Evolutionary conservation across 2,888 invertebrate species (phyloP).

Genomic region (Xestia c-nigrum): DNA sequence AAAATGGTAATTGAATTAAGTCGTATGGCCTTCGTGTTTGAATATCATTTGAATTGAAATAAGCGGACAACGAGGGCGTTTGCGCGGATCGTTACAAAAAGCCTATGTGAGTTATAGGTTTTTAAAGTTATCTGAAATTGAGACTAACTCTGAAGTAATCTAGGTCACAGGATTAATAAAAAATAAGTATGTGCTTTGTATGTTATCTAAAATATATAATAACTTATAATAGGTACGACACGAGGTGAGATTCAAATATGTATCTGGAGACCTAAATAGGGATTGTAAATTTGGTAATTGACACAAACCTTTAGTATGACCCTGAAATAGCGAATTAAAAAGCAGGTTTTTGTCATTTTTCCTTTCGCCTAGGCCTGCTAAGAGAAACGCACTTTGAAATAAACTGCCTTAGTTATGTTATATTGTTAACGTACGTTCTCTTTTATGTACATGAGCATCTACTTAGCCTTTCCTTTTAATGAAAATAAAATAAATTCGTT

Average conservation of each 20-base stretch:
- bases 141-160: neutral
- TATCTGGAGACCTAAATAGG: too few relatives aligned
- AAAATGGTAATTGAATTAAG: slow-evolving; percentile 60
- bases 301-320: too few relatives aligned
- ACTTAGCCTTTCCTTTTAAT: too few relatives aligned
- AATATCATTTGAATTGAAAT: slow-evolving; percentile 60
- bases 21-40: slow-evolving; percentile 54
- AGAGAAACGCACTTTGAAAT: neutral
- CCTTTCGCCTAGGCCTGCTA: neutral
- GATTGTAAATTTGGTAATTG: too few relatives aligned
- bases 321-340: too few relatives aligned
- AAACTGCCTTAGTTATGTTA: neutral
- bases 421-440: neutral
- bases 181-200: neutral
- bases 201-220: neutral
- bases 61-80: slow-evolving; percentile 23
- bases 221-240: neutral
- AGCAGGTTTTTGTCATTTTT: too few relatives aligned
- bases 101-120: slow-evolving; percentile 35
- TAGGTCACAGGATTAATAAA: neutral
- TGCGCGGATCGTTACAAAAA: slow-evolving; percentile 26
- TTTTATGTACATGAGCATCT: neutral
- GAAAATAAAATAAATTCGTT: neutral
- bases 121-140: slow-evolving; percentile 9
- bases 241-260: neutral